phyloP scores from a whole-genome alignment of 2,797 vertebrate species.

The Miichthys miiuy region DNA sequence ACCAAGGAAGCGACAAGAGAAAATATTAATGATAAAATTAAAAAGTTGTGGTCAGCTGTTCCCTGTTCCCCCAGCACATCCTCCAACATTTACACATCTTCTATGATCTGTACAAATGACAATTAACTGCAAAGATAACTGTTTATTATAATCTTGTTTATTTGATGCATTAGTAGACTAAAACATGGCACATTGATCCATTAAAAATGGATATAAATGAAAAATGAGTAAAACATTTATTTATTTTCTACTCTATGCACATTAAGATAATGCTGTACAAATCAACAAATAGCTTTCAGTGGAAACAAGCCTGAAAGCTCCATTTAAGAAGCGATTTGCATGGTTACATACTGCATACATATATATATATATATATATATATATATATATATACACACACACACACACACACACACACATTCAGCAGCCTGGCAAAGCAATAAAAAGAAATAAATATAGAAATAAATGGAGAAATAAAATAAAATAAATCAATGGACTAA shows the following conservation, averaged over 20 bases:
- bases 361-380: too few relatives aligned
- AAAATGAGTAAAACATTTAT: neutral
- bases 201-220: conserved; percentile 19
- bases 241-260: neutral
- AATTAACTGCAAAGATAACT: neutral
- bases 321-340: neutral
- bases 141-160: conserved; percentile 38
- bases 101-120: neutral
- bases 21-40: neutral
- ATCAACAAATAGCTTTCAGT: conserved; percentile 25
- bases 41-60: neutral
- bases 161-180: conserved; percentile 17
- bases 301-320: conserved; percentile 21
- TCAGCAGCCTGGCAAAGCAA: neutral
- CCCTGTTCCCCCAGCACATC: neutral
- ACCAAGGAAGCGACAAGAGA: neutral
- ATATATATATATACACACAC: too few relatives aligned
- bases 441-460: neutral
- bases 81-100: neutral
- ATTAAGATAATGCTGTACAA: conserved; percentile 41
- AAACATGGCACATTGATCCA: conserved; percentile 8
- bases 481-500: neutral
- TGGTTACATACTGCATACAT: neutral
- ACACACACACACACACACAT: too few relatives aligned
- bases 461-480: neutral